Base-by-base conservation (phyloP, 2,888 invertebrate genomes). In the Amblyteles armatorius region DNA sequence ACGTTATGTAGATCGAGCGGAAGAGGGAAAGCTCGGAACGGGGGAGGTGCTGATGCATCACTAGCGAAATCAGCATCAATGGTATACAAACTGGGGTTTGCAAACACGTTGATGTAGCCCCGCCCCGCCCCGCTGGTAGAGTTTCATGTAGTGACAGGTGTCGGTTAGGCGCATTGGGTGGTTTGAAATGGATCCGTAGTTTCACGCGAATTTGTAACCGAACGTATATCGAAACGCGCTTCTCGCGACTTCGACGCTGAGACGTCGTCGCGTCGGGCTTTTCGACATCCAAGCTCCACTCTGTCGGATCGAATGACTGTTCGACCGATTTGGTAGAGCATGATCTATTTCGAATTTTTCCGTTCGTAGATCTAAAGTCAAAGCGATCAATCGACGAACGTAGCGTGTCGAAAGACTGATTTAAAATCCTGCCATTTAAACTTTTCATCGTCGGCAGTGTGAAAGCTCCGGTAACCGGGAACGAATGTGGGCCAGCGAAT, bases 191-290 rank as follows among this genome's bases (percentile, higher is more conserved):
- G 19, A 55, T 72, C 29, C 40, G 55, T n/a, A 57, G 29, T 11
- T 33, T 36, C 48, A 19, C 2, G 5, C 16, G 33, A 26, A 33
- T 50, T 33, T 60, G 57, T 44, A 57, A 26, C n/a, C n/a, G 57
- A 73, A 16, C 57, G 52, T 60, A 57, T 57, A 4, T 26, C 13
- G 13, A 22, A 4, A 19, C 60, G 29, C 48, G 65, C 48, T 48
- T 60, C 57, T 26, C 22, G 4, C 63, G 40, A 69, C 22, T 65
- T 29, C 71, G 63, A 77, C 52, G 33, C 40, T 22, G 65, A 69
- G 60, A 69, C 60, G 40, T 50, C 76, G 69, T 82, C 69, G 63
- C 29, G 19, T 69, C 57, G 71, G 76, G 76, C 52, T 76, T 76
- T 82, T 76, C 69, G 69, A 82, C 71, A 82, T 76, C 69, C 55